phyloP scores from a whole-genome alignment of 2,797 vertebrate genomes.

The Melanotaenia pygmaea region DNA sequence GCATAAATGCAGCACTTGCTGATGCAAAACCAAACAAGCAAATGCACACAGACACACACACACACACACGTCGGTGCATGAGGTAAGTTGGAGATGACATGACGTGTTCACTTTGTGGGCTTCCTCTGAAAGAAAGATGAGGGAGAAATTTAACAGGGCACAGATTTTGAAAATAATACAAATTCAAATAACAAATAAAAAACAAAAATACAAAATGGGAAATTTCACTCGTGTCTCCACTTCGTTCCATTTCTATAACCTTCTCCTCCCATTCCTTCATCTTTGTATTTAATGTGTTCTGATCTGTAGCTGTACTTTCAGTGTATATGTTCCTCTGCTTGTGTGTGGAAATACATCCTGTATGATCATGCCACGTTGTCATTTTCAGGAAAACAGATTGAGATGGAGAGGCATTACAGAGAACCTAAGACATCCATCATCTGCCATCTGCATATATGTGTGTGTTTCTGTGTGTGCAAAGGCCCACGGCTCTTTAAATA shows the following conservation, averaged over 20 bases:
- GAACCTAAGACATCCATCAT: conserved; percentile 65
- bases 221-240: not conserved
- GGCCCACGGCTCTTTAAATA: conserved; percentile 51
- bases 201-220: not conserved
- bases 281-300: conserved; percentile 22
- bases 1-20: conserved; percentile 4
- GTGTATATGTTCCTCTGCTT: conserved; percentile 23
- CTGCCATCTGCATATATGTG: conserved; percentile 1
- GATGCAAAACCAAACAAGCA: not conserved
- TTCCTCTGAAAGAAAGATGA: conserved; percentile 1
- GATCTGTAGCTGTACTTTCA: conserved; percentile 19
- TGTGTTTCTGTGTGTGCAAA: conserved; percentile 9
- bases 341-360: conserved; percentile 43
- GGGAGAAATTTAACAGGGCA: conserved; percentile 11
- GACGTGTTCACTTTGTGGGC: conserved; percentile 11
- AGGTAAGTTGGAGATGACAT: conserved; percentile 26
- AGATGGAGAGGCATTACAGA: conserved; percentile 56
- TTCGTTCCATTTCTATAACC: conserved; percentile 17
- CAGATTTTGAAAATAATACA: conserved; percentile 3
- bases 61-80: not conserved
- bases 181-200: too few relatives aligned
- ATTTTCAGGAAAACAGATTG: conserved; percentile 65
- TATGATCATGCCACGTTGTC: conserved; percentile 51
- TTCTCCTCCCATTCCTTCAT: not conserved
- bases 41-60: not conserved